Evolutionary conservation across 2,113 vertebrate genomes (phyloP), one percentile per base, ranked within the genome.

Genomic region (Pelmatolapia mariae): DNA sequence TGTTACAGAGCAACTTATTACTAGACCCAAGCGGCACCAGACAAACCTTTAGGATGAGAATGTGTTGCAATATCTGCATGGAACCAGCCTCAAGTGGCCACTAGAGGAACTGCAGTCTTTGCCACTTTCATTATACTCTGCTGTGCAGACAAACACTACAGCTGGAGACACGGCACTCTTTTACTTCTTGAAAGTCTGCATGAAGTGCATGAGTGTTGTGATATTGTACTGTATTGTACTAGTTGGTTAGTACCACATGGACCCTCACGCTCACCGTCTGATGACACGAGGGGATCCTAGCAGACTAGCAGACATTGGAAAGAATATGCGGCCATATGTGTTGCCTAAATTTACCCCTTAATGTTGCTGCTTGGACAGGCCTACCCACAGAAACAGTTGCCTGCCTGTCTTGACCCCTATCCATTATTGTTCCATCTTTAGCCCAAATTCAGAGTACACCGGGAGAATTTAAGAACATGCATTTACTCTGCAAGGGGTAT

Each of bases 231-330:
- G 4, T 0, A 9, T 38, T 68, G 33, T 68, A 22, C 19, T 38
- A 38, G 33, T 38, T 38, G 61, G 33, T 38, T 68, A 38, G 11
- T 38, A 68, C 11, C 4, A 0, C 0, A 66, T 0, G 19, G 61
- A 38, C 61, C 63, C 63, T 24, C n/a, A 68, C 1, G 7, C 63
- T 68, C 1, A 68, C 11, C 19, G 1, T 0, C 36, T 68, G 19
- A 68, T 66, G 10, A 66, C 7, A 38, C 0, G 0, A 66, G 19
- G 33, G 19, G 19, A 68, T 68, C 61, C 33, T 38, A 38, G 33
- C 61, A 66, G 31, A 38, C 3, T 38, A 66, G 61, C 1, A 0
- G 61, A 13, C 33, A 13, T 38, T 8, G 33, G 33, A 68, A 38
- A 68, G 19, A 3, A 45, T 15, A n/a, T n/a, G n/a, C n/a, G n/a